Conservation (phyloP, 2,888 invertebrate genomes). For the Rhaphigaster nebulosa region DNA sequence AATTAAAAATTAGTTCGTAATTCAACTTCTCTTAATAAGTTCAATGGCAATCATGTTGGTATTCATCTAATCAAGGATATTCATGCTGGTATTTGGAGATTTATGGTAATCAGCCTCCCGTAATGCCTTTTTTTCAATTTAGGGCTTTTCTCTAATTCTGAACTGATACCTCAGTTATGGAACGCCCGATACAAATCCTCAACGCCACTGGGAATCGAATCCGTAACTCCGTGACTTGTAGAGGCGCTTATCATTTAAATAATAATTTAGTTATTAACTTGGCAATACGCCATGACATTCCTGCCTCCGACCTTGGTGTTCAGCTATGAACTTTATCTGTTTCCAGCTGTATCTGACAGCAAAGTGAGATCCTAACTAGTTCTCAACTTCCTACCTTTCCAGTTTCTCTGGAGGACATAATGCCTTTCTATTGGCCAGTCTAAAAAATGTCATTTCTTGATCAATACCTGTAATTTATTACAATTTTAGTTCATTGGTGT, state of each 20-base stretch:
- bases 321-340: not conserved
- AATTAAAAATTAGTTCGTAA: not conserved
- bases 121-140: not conserved
- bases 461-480: not conserved
- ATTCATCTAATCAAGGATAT: not conserved
- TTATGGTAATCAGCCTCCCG: not conserved
- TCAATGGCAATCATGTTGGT: no score
- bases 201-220: not conserved
- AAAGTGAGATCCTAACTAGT: not conserved
- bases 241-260: not conserved
- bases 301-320: not conserved
- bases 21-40: not conserved
- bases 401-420: not conserved
- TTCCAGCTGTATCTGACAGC: not conserved
- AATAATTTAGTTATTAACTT: not conserved
- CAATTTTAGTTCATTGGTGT: not conserved
- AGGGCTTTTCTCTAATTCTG: not conserved
- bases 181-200: not conserved
- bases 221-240: not conserved
- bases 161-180: not conserved
- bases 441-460: not conserved
- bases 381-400: not conserved
- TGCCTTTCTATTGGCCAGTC: not conserved
- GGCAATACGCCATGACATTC: not conserved
- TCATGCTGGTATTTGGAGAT: not conserved